phyloP scores from a whole-genome alignment of 2,797 vertebrate species.

The Sebastes goodei region DNA sequence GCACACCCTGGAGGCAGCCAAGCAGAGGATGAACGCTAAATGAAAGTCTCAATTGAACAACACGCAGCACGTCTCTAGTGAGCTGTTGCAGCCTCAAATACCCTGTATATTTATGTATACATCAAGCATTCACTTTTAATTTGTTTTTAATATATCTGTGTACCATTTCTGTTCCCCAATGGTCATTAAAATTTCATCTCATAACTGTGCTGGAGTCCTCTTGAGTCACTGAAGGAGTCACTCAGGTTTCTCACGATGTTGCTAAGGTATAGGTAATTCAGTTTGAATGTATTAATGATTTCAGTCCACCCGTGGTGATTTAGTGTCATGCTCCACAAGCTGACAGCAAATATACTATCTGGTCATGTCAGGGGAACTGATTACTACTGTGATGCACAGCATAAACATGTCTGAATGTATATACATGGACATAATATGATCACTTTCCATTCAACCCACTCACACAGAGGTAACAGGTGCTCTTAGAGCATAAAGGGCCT shows the following conservation, averaged over 20 bases:
- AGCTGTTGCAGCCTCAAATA: neutral
- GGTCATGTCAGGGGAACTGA: neutral
- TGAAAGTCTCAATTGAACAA: neutral
- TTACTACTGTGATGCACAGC: neutral
- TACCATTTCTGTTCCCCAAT: neutral
- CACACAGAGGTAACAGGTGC: no score
- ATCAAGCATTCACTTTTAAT: neutral
- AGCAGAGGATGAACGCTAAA: neutral
- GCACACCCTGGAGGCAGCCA: neutral
- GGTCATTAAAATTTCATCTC: neutral
- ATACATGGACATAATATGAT: neutral
- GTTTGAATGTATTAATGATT: conserved; percentile 1
- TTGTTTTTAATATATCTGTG: neutral
- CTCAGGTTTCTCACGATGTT: neutral
- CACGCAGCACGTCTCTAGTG: neutral
- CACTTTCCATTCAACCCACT: neutral
- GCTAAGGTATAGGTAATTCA: neutral
- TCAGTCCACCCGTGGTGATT: neutral
- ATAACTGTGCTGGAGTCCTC: neutral
- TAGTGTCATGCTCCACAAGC: neutral
- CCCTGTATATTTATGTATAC: neutral
- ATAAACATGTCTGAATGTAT: neutral
- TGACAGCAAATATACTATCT: neutral
- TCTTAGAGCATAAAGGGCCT: no score
- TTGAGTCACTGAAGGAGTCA: neutral